Evolutionary conservation across 2,888 invertebrate species (phyloP), one percentile per base, ranked within the genome.

Genomic region (Panopea generosa): DNA sequence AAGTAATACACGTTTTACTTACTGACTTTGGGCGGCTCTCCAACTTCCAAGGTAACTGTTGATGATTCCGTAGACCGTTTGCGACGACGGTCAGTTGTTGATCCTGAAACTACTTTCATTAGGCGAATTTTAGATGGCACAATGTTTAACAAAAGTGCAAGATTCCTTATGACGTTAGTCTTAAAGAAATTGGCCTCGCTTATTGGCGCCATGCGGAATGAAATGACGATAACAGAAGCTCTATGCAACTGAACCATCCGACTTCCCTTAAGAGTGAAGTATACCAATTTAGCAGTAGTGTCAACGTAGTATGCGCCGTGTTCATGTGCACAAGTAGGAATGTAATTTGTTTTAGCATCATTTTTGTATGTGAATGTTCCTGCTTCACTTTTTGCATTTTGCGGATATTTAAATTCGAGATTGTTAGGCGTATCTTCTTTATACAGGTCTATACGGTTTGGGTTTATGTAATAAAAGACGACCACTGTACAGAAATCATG

Each of bases 161-260:
- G 61, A 50, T 90, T 89, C 20, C 79, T 68, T 26, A 91, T 73
- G 2, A 91, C 73, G 22, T 86, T 83, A 6, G 86, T 82, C 2
- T 88, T 89, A 71, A 86, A 91, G 80, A 91, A 90, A 1, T 90
- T 87, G 24, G 87, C 89, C 3, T 83, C 86, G 0, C 84, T 87
- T 83, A 90, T 80, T 1, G 81, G 80, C 18, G 87, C 85, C 18
- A 85, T 61, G 1, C 72, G 67, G 57, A 87, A 82, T 18, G 83
- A 81, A 1, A 87, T 81, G 22, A 90, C 75, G 1, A 90, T 66
- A 0, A 86, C 72, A 6, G 69, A 47, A 2, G 68, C 53, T 7
- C 52, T 20, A 18, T 33, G 47, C 24, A 76, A 16, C 4, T 4
- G 4, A 6, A 80, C 50, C n/a, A n/a, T 40, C 7, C 40, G 7